A percentile compares a stretch with the other conserved stretches of the same genome.
phyloP scores from a whole-genome alignment of 1,140 invertebrate genomes.

The Littorina saxatilis region DNA sequence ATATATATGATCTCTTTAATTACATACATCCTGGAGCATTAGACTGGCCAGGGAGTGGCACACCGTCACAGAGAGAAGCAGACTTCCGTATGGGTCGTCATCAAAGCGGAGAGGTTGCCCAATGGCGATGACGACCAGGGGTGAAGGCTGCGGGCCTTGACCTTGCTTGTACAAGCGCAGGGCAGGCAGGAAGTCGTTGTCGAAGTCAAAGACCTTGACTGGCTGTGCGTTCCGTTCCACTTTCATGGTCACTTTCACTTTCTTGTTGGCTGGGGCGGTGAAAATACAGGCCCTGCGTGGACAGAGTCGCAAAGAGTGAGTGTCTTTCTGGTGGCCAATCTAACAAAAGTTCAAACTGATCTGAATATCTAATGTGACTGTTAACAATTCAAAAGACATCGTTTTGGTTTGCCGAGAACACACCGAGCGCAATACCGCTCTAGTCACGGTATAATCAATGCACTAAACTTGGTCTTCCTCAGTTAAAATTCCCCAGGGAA shows the following conservation, averaged over 20 bases:
- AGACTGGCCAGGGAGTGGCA: conserved; percentile 41
- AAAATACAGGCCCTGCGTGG: neutral
- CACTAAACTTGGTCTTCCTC: too few species aligned
- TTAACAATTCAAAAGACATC: too few species aligned
- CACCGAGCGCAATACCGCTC: too few species aligned
- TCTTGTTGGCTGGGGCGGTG: conserved; percentile 8
- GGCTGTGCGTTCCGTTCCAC: conserved; percentile 6
- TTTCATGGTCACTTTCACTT: neutral
- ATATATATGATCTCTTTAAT: too few species aligned
- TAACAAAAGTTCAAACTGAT: too few species aligned
- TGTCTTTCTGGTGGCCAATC: too few species aligned
- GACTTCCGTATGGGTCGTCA: conserved; percentile 38
- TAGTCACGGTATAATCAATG: too few species aligned
- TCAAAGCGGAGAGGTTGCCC: conserved; percentile 49
- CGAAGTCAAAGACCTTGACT: conserved; percentile 53
- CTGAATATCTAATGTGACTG: too few species aligned
- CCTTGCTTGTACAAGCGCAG: conserved; percentile 39
- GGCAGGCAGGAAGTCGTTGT: conserved; percentile 49
- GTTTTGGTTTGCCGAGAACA: too few species aligned
- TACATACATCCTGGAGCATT: conserved; percentile 47
- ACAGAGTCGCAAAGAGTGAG: too few species aligned
- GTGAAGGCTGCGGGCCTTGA: conserved; percentile 46
- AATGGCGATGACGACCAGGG: conserved; percentile 52
- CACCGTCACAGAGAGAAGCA: conserved; percentile 52
- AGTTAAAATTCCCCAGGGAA: too few species aligned